Base-by-base conservation (phyloP, 1,140 invertebrate species). In the Psilanteris sp. region DNA sequence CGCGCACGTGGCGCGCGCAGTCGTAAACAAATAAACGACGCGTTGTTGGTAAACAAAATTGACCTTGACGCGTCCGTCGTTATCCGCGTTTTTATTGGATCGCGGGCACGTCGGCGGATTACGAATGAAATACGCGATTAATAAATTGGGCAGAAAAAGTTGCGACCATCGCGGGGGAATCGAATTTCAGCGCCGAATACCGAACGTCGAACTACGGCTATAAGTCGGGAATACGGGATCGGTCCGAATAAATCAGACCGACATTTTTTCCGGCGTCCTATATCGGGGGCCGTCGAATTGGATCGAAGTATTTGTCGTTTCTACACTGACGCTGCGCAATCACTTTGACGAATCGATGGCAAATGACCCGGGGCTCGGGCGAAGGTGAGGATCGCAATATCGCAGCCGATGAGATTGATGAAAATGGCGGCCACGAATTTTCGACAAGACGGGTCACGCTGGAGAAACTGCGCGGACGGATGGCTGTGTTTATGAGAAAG, bases 311-410 rank as follows among this genome's bases (percentile, higher is more conserved):
- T 77, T 70, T 71, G 66, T 77, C 59, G 59, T 61, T 43, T 50
- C 5, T 54, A 52, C 66, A 46, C 59, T 62, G 64, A 66, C 59
- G 66, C 29, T 39, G 39, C 22, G 36, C 52, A 27, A 62, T 61
- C 66, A 50, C 44, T 76, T 66, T 59, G 59, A 62, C 59, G 52
- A 66, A 70, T 66, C 57, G 73, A 70, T 59, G 36, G 43, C 16
- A 36, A 52, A 70, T 76, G 59, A 76, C 76, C 71, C 61, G 52
- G 44, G 70, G 52, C 57, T 34, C 16, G 46, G 20, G 50, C 24
- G n/a, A 32, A 52, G 61, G 62, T 34, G 44, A 48, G 46, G 16
- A 26, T 52, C 11, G 46, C 59, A 64, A 70, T 66, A 74, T 70
- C 59, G 46, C 31, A 15, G 16, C 43, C 62, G 27, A 61, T 32